These are phyloP conservation scores for Melipona quadrifasciata DNA, from an alignment of 1,140 invertebrate species.

Conservation along the genomic window DNA sequence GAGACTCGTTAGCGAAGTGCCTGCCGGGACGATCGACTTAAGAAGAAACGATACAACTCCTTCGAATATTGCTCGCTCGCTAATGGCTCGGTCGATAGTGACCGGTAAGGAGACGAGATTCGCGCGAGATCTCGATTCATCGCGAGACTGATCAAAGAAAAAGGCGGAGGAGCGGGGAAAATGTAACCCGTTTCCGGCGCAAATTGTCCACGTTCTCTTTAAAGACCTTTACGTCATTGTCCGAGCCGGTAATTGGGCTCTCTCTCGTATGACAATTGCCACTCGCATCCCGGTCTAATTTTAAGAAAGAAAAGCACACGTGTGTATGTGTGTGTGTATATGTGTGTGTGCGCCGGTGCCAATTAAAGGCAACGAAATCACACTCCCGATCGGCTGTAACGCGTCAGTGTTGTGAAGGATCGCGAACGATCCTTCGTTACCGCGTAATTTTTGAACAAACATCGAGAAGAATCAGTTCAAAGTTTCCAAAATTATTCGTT, in stretches of 20 bases:
- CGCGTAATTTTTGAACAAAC: too few relatives aligned
- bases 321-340: not conserved
- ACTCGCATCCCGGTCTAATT: constrained; percentile 46
- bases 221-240: constrained; percentile 48
- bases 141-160: not conserved
- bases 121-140: not conserved
- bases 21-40: not conserved
- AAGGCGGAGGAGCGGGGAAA: not conserved
- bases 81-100: not conserved
- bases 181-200: constrained; percentile 31
- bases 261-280: constrained; percentile 41
- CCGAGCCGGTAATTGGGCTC: constrained; percentile 37
- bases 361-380: constrained; percentile 43
- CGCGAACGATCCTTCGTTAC: too few relatives aligned
- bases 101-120: too few relatives aligned
- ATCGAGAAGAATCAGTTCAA: too few relatives aligned
- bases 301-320: constrained; percentile 28
- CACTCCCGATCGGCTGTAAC: not conserved
- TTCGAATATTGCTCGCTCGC: not conserved
- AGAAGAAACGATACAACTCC: not conserved
- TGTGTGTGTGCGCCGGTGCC: not conserved
- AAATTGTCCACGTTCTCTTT: constrained; percentile 44
- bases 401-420: not conserved
- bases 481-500: too few relatives aligned
- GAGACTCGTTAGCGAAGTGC: not conserved